Evolutionary conservation across 2,888 invertebrate genomes (phyloP).

Genomic region (Mamestra brassicae): DNA sequence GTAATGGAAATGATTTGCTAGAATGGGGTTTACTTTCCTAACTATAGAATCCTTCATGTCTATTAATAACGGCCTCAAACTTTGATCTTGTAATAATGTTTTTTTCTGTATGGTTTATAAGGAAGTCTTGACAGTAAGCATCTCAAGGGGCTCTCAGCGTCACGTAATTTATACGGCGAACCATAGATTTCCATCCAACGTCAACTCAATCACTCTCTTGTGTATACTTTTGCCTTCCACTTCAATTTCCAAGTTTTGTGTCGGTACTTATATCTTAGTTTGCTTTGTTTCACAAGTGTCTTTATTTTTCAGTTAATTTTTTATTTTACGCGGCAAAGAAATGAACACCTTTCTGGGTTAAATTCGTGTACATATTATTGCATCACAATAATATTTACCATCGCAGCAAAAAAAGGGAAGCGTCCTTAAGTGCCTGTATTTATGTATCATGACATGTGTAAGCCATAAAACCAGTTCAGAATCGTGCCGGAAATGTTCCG

Average conservation of each 20-base stretch:
- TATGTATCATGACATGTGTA: neutral
- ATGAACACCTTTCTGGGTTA: no score
- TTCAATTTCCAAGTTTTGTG: neutral
- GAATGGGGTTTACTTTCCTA: no score
- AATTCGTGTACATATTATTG: no score
- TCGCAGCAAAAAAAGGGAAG: neutral
- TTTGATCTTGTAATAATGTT: neutral
- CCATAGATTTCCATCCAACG: conserved; percentile 15
- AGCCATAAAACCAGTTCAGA: neutral
- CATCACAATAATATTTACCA: no score
- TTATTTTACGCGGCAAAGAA: neutral
- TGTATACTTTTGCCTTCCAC: conserved; percentile 25
- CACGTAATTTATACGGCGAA: conserved; percentile 26
- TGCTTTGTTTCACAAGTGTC: neutral
- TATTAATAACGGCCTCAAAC: neutral
- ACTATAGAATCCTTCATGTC: neutral
- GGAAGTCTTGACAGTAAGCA: neutral
- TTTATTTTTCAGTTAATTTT: neutral
- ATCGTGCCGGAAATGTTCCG: neutral
- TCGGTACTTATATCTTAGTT: neutral
- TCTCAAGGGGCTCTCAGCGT: neutral
- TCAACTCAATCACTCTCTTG: conserved; percentile 21
- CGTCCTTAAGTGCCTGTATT: neutral
- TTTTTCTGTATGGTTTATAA: neutral
- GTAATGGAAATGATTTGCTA: no score